Evolutionary conservation across 2,888 invertebrate genomes (phyloP).

Genomic region (Sphecodes monilicornis): DNA sequence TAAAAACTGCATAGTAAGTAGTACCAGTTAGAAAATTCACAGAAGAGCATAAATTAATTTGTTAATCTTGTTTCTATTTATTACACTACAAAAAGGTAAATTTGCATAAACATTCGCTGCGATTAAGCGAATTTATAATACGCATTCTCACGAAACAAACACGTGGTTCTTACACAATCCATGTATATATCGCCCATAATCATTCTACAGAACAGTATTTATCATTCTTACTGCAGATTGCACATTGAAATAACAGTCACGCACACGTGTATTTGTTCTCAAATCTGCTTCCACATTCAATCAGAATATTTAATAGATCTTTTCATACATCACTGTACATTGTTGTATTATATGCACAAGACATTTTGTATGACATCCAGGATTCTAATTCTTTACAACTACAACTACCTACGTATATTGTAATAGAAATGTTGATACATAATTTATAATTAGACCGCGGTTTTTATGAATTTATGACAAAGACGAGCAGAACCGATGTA

Average conservation of each 20-base stretch:
- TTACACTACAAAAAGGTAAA: neutral
- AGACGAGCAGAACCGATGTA: neutral
- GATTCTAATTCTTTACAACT: neutral
- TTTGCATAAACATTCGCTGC: neutral
- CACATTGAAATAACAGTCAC: neutral
- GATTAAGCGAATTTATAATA: neutral
- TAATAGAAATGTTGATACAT: neutral
- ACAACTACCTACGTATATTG: neutral
- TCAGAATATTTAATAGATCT: neutral
- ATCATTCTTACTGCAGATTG: neutral
- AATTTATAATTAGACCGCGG: neutral
- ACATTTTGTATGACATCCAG: neutral
- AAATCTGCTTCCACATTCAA: neutral
- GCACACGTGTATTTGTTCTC: neutral
- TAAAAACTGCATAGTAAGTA: neutral
- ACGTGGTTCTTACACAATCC: neutral
- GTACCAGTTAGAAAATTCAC: neutral
- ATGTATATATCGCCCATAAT: neutral
- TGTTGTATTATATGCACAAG: neutral
- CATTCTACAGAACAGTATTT: neutral
- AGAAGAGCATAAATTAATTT: neutral
- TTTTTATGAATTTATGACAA: neutral
- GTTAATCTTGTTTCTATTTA: neutral
- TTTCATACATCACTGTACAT: neutral
- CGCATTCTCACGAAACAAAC: neutral